These are phyloP conservation scores for Margarornis squamiger DNA, from an alignment of 2,797 vertebrate genomes.

Conservation along the genomic window DNA sequence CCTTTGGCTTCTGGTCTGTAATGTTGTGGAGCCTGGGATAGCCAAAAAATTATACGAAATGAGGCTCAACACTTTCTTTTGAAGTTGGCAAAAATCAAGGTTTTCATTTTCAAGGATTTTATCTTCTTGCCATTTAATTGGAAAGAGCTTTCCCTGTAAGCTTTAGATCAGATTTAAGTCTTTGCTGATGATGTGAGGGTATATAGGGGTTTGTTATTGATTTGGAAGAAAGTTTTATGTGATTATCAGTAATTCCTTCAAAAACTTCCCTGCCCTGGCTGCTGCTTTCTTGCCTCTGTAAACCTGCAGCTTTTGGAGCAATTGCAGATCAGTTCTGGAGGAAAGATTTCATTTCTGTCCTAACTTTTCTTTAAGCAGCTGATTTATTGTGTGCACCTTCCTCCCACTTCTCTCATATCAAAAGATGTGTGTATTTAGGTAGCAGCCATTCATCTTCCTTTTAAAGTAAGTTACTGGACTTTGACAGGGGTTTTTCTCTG, in stretches of 20 bases:
- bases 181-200: background rate
- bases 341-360: background rate
- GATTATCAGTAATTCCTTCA: background rate
- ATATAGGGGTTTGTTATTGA: background rate
- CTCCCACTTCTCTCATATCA: background rate
- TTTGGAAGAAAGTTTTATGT: background rate
- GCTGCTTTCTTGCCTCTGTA: background rate
- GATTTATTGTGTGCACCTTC: background rate
- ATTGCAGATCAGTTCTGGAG: background rate
- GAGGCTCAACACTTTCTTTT: background rate
- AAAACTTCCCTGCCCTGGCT: background rate
- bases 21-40: background rate
- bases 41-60: background rate
- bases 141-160: background rate
- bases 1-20: constrained; percentile 23
- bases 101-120: background rate
- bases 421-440: background rate
- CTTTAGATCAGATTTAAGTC: background rate
- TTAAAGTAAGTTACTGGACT: background rate
- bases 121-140: background rate
- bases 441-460: background rate
- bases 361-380: background rate
- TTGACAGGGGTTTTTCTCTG: background rate
- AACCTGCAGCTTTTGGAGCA: background rate
- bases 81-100: background rate